These are phyloP conservation scores for Leptopilina clavipes DNA, from an alignment of 1,140 invertebrate genomes.

Conservation along the genomic window DNA sequence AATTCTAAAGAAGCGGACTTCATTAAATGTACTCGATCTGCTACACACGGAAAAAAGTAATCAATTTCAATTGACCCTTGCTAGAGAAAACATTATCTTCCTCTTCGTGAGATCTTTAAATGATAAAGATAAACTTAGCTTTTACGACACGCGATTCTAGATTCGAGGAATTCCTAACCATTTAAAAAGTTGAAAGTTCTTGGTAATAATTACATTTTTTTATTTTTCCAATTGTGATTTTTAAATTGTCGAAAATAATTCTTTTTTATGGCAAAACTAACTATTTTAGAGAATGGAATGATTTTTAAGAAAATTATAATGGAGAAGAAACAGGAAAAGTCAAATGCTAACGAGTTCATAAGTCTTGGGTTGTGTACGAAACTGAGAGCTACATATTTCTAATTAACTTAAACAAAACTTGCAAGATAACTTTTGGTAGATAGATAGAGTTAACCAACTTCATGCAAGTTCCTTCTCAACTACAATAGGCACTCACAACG, in stretches of 20 bases:
- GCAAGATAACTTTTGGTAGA: conserved; percentile 10
- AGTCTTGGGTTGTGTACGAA: conserved; percentile 1
- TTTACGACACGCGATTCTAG: conserved; percentile 24
- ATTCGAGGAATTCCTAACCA: neutral
- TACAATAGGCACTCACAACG: conserved; percentile 17
- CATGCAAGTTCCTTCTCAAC: neutral
- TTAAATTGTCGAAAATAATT: no score
- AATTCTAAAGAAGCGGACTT: conserved; percentile 31
- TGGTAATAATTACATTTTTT: neutral
- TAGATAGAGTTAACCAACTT: conserved; percentile 27
- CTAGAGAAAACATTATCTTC: neutral
- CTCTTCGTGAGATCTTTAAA: neutral
- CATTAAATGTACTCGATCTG: conserved; percentile 33
- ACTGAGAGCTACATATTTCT: conserved; percentile 28
- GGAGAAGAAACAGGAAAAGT: neutral
- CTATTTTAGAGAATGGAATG: no score
- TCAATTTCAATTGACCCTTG: conserved; percentile 27
- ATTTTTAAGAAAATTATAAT: neutral
- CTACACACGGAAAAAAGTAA: conserved; percentile 29
- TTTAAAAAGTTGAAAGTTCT: neutral
- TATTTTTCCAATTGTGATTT: no score
- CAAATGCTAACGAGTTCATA: conserved; percentile 20
- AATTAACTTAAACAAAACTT: conserved; percentile 21
- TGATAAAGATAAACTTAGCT: conserved; percentile 31
- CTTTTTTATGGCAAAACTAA: no score